Conservation (phyloP, 2,113 vertebrate genomes). For the Phoenicopterus ruber region DNA sequence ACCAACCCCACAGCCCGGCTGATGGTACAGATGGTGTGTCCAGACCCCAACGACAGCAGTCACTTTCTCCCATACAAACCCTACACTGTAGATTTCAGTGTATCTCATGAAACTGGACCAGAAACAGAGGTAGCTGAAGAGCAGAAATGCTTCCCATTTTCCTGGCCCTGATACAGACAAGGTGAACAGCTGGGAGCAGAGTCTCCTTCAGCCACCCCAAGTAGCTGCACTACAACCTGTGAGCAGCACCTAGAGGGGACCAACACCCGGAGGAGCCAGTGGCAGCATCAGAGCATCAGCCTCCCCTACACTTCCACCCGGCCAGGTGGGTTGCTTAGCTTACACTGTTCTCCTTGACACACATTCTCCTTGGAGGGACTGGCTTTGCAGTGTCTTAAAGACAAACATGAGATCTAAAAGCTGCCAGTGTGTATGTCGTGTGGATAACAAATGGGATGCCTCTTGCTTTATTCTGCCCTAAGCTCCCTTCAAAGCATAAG, state of each 20-base stretch:
- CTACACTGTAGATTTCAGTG: not conserved
- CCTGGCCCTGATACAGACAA: not conserved
- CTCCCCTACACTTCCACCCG: accelerated
- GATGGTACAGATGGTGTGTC: not conserved
- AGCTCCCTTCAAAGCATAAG: not conserved
- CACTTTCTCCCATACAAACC: not conserved
- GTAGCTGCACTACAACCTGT: not conserved
- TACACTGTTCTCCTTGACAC: not conserved
- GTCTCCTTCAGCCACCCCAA: not conserved
- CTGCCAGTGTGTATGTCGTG: not conserved
- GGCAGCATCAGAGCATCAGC: not conserved
- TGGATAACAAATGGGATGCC: not conserved
- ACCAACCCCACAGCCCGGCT: not conserved
- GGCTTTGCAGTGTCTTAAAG: not conserved
- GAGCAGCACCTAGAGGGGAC: not conserved
- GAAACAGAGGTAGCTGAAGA: not conserved
- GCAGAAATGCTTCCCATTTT: not conserved
- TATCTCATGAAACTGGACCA: not conserved
- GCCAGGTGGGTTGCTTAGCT: not conserved
- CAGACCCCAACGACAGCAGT: not conserved
- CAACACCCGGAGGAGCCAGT: not conserved
- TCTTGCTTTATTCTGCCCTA: not conserved
- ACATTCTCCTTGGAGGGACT: not conserved
- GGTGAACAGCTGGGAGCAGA: not conserved
- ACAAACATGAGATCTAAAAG: not conserved